Base-by-base conservation (phyloP, 2,797 vertebrate genomes). In the Protosalanx chinensis region DNA sequence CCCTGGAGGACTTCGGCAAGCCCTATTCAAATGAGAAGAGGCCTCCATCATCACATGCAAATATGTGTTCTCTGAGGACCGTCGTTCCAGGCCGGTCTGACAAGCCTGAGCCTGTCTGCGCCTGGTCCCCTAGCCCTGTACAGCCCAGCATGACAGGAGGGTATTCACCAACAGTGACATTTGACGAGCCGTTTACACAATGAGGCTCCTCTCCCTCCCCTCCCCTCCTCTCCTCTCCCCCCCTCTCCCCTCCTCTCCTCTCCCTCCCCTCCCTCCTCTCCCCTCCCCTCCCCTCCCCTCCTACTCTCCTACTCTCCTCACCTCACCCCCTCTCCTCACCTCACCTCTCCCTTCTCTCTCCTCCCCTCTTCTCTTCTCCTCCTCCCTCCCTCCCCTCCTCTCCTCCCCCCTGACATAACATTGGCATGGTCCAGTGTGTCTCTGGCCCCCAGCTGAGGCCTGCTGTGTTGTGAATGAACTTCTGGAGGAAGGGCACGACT, bases 11-110 rank as follows among this genome's bases (percentile, higher is more conserved):
- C 58, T 62, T 12, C 37, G 18, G 7, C 63, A 51, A 74, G 70
- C 77, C 62, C 68, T 73, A 51, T 68, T 75, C 60, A 51, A 77
- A 67, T 58, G 27, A 72, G 64, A 78, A 72, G 78, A 67, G 67
- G 37, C 37, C 76, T 88, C 84, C 78, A 82, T 87, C 82, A 78
- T 82, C 84, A 86, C 84, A 68, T 85, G 64, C 75, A 85, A 87
- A 88, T 85, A 84, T 80, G 71, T 72, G 75, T 69, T n/a, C 6
- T 57, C 71, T 71, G 66, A 46, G 74, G 68, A 72, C 70, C 6
- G 62, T 6, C 67, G 79, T 76, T 71, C 66, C 68, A 70, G 71
- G 72, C 75, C 64, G 35, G 32, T 35, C 30, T 3, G 30, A 85
- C 82, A 85, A 82, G 82, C 78, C 74, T 76, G 59, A 0, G 33